Conservation (phyloP, 1,140 invertebrate genomes). For the Aleiodes sp. region DNA sequence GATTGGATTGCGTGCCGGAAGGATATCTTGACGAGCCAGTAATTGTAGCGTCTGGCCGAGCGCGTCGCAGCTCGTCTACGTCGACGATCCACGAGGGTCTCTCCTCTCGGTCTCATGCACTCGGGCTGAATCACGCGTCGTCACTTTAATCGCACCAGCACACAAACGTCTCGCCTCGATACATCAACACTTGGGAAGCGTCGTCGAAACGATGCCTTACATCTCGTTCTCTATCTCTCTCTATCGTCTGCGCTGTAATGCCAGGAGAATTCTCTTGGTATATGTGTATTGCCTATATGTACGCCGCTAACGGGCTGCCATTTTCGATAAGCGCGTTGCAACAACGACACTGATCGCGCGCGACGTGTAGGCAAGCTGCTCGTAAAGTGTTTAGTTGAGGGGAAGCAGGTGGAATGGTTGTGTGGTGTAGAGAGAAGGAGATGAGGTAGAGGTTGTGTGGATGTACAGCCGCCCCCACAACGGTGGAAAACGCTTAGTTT, state of each 20-base stretch:
- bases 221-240: no score
- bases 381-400: slow-evolving; percentile 66
- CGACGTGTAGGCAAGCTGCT: slow-evolving; percentile 64
- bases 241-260: slow-evolving; percentile 13
- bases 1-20: slow-evolving; percentile 19
- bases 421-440: background rate
- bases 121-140: slow-evolving; percentile 35
- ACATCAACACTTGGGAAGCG: slow-evolving; percentile 37
- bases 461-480: background rate
- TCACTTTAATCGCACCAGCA: slow-evolving; percentile 37
- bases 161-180: slow-evolving; percentile 27
- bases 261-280: slow-evolving; percentile 28
- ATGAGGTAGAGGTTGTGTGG: background rate
- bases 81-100: background rate
- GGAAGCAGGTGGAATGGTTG: slow-evolving; percentile 48
- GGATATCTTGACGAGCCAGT: slow-evolving; percentile 6
- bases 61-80: slow-evolving; percentile 17
- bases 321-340: slow-evolving; percentile 61
- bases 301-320: slow-evolving; percentile 61
- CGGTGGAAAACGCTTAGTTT: background rate
- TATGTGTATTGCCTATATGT: slow-evolving; percentile 37
- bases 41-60: slow-evolving; percentile 19
- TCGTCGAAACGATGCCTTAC: slow-evolving; percentile 34
- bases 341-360: slow-evolving; percentile 61
- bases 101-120: background rate